Evolutionary conservation across 2,113 vertebrate species (phyloP), one percentile per base, ranked within the genome.

Genomic region (Eira barbara): DNA sequence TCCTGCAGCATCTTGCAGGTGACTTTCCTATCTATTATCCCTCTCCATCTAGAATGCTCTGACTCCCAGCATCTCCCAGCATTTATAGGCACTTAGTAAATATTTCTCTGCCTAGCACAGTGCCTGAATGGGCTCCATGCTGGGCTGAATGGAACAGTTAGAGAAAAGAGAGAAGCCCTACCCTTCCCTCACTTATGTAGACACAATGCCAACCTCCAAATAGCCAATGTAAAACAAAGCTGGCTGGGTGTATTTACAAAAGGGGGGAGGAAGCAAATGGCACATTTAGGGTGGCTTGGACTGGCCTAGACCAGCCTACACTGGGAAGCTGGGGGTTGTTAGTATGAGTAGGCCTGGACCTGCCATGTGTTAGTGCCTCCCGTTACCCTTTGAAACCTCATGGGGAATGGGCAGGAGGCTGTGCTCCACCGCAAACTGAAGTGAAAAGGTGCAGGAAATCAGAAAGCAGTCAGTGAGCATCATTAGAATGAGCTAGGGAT

Each of bases 401-500:
- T 7, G 55, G 76, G 42, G 12, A 34, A 47, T 69, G 39, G 84
- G 3, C 65, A 88, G 78, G 47, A 96, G 67, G 63, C 31, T 39
- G 1, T 79, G 29, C 45, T n/a, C 10, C 82, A 47, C 34, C 88
- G 82, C 45, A 84, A 90, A 80, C 45, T 81, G 65, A 69, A 89
- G 39, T 34, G 31, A 79, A 96, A 95, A 95, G 52, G 81, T 59
- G 29, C 45, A 57, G 36, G 15, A 52, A 49, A 76, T 91, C 78
- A 93, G 88, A 90, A 85, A 76, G 82, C 25, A 78, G 76, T 91
- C 91, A 91, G 71, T 36, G 73, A 91, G 61, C 49, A 84, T 85
- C 49, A 96, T 42, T 94, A 96, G 89, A 82, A 89, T 79, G 85
- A 97, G 39, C 52, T 39, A 82, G 78, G 79, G 85, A 87, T 83